These are phyloP conservation scores for Ellobius talpinus DNA, from an alignment of 2,113 vertebrate genomes.

Conservation along the genomic window DNA sequence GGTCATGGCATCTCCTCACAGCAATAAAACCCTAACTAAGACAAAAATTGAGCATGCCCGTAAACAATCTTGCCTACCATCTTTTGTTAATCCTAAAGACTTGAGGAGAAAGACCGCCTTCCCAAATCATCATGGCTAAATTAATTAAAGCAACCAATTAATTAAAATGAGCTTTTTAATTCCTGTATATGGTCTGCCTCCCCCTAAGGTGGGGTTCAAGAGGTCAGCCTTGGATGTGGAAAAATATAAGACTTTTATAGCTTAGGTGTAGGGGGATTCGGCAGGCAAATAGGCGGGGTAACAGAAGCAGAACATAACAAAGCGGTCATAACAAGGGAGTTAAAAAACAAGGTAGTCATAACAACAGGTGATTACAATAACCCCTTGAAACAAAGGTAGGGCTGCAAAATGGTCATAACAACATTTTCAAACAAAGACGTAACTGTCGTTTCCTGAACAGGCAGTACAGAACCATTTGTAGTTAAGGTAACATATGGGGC, in stretches of 20 bases:
- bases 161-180: neutral
- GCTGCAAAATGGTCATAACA: too few species aligned
- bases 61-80: neutral
- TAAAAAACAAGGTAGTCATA: too few species aligned
- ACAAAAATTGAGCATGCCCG: neutral
- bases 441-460: too few species aligned
- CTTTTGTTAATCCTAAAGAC: neutral
- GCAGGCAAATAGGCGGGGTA: neutral
- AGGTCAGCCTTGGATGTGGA: neutral
- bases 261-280: neutral
- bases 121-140: neutral
- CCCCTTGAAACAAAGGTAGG: too few species aligned
- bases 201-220: too few species aligned
- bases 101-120: neutral
- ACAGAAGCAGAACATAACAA: neutral
- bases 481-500: neutral
- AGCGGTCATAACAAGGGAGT: too few species aligned
- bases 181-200: neutral
- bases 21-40: neutral
- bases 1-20: neutral
- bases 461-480: neutral
- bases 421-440: too few species aligned
- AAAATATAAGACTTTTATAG: neutral
- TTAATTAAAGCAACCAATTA: neutral
- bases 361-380: too few species aligned